phyloP scores from a whole-genome alignment of 2,888 invertebrate species.

The Monoplex corrugatus region DNA sequence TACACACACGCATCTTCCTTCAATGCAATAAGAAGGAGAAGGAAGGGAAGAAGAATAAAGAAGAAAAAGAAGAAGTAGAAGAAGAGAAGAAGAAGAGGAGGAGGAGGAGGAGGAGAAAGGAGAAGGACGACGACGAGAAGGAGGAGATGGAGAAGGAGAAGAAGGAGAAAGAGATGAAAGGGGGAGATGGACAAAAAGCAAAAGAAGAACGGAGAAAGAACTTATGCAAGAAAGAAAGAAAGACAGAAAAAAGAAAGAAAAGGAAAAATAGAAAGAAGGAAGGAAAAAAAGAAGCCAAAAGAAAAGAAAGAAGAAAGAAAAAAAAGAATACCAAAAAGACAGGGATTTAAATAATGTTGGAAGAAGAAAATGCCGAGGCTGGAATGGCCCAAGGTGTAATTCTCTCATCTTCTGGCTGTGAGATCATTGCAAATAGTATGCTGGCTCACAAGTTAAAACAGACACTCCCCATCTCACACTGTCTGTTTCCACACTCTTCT shows the following conservation, averaged over 20 bases:
- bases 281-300: not conserved
- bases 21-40: not conserved
- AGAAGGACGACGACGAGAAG: not conserved
- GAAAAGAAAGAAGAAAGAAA: not conserved
- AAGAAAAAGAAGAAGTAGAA: not conserved
- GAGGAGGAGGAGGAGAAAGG: conserved; percentile 18
- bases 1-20: not conserved
- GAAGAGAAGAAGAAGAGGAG: too few relatives aligned
- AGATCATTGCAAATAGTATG: too few relatives aligned
- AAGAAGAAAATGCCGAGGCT: too few relatives aligned
- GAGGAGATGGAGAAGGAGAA: not conserved
- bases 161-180: not conserved
- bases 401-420: too few relatives aligned
- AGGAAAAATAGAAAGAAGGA: not conserved
- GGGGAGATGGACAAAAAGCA: not conserved
- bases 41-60: not conserved
- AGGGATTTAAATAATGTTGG: too few relatives aligned
- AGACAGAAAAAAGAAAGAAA: not conserved
- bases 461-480: too few relatives aligned
- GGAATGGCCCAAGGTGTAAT: too few relatives aligned
- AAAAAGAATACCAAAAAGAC: not conserved
- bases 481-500: too few relatives aligned
- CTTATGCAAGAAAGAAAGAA: not conserved
- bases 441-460: too few relatives aligned
- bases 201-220: not conserved